A percentile compares a stretch with the other conserved stretches of the same genome.
Conservation (phyloP, 35 echinoderm and acorn worm species). For the Eucidaris tribuloides region DNA sequence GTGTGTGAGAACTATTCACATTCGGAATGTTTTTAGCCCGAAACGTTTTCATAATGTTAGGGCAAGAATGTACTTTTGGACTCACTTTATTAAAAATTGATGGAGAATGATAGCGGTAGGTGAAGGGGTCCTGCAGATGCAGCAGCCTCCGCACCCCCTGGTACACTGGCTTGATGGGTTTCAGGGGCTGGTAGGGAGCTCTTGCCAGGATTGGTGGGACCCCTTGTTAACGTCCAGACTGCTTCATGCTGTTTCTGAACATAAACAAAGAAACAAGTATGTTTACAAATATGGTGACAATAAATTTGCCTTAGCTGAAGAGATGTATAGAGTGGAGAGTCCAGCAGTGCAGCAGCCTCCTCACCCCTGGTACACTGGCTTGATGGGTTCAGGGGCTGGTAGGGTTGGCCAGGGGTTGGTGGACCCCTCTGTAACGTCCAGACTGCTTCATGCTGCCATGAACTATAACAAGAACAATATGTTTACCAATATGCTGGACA, state of each 20-base stretch:
- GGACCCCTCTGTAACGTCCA: constrained; percentile 44
- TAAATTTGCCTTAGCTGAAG: too few species aligned
- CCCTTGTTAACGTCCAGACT: constrained; percentile 53
- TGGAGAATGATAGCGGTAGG: constrained; percentile 73
- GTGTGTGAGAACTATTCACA: too few species aligned
- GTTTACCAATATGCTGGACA: constrained; percentile 75
- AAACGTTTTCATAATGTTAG: too few species aligned
- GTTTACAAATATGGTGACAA: too few species aligned
- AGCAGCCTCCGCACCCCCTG: constrained; percentile 50
- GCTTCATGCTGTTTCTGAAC: constrained; percentile 82
- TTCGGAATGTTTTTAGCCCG: too few species aligned
- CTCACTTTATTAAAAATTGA: constrained; percentile 86
- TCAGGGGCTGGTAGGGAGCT: constrained; percentile 83
- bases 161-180: constrained; percentile 45
- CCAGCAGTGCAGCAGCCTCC: constrained; percentile 64
- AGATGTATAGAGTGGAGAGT: constrained; percentile 81
- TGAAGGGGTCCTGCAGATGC: constrained; percentile 60
- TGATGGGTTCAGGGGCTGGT: constrained; percentile 56
- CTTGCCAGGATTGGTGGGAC: constrained; percentile 64
- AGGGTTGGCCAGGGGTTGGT: constrained; percentile 77
- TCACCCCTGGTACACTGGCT: constrained; percentile 49
- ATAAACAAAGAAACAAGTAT: too few species aligned
- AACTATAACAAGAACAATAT: too few species aligned
- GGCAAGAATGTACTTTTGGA: too few species aligned
- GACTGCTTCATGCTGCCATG: constrained; percentile 77